phyloP scores from a whole-genome alignment of 2,888 invertebrate genomes.

The Lasioglossum calceatum region DNA sequence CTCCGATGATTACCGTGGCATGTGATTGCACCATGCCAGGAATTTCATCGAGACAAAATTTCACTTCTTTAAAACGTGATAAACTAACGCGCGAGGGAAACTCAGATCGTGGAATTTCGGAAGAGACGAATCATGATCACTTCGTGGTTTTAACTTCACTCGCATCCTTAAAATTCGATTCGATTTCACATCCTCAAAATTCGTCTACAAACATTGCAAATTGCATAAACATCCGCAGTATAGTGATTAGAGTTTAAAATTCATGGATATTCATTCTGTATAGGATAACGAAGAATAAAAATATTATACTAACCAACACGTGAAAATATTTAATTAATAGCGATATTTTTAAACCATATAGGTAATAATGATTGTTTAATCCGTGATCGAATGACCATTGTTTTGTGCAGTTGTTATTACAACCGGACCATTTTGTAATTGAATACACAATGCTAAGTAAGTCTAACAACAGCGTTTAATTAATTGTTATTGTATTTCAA shows the following conservation, averaged over 20 bases:
- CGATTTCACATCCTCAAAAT: too few species aligned
- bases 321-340: background rate
- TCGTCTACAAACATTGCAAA: too few species aligned
- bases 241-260: background rate
- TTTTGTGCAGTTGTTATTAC: background rate
- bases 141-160: too few species aligned
- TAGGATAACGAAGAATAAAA: background rate
- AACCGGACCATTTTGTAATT: background rate
- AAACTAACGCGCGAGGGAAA: background rate
- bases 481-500: background rate
- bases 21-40: conserved; percentile 44
- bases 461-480: background rate
- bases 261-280: background rate
- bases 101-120: background rate
- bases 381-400: background rate
- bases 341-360: background rate
- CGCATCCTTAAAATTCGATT: too few species aligned
- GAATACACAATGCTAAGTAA: background rate
- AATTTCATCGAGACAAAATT: conserved; percentile 45
- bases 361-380: background rate
- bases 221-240: too few species aligned
- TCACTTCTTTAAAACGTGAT: background rate
- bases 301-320: background rate
- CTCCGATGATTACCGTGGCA: conserved; percentile 55
- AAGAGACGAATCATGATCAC: background rate